Evolutionary conservation across 2,113 vertebrate genomes (phyloP).

Genomic region (Acrocephalus arundinaceus): DNA sequence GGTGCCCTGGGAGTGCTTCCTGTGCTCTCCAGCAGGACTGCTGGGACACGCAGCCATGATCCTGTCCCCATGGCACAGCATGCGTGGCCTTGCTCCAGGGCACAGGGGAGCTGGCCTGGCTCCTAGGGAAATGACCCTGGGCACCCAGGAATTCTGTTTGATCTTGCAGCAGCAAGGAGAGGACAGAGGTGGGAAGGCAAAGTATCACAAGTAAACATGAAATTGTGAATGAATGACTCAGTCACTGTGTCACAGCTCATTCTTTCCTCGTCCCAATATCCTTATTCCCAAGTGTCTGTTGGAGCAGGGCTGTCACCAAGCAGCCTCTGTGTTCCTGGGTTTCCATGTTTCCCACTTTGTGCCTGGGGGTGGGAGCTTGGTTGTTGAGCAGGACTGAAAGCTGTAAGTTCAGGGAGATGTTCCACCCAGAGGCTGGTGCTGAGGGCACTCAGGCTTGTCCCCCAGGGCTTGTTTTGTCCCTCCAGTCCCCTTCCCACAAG

Average conservation of each 20-base stretch:
- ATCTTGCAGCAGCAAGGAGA: not conserved
- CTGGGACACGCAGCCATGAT: accelerated
- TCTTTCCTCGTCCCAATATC: not conserved
- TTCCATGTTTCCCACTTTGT: not conserved
- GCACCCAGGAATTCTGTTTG: not conserved
- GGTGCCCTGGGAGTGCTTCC: not conserved
- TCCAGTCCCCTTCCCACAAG: not conserved
- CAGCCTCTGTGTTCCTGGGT: not conserved
- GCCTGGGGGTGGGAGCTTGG: not conserved
- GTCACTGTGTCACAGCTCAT: not conserved
- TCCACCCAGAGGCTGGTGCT: not conserved
- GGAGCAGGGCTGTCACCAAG: not conserved
- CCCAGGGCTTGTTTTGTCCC: not conserved
- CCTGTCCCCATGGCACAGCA: not conserved
- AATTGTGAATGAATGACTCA: not conserved
- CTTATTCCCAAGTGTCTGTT: not conserved
- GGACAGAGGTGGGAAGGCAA: not conserved
- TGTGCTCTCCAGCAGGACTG: not conserved
- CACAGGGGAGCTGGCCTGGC: not conserved
- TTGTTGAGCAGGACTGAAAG: not conserved
- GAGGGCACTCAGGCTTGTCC: not conserved
- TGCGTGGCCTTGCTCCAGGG: not conserved
- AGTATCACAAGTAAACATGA: not conserved
- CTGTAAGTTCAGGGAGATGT: not conserved
- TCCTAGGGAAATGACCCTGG: not conserved